A percentile compares a stretch with the other conserved stretches of the same genome.
Evolutionary conservation across 2,888 invertebrate genomes (phyloP).

Genomic region (Dioctria rufipes): DNA sequence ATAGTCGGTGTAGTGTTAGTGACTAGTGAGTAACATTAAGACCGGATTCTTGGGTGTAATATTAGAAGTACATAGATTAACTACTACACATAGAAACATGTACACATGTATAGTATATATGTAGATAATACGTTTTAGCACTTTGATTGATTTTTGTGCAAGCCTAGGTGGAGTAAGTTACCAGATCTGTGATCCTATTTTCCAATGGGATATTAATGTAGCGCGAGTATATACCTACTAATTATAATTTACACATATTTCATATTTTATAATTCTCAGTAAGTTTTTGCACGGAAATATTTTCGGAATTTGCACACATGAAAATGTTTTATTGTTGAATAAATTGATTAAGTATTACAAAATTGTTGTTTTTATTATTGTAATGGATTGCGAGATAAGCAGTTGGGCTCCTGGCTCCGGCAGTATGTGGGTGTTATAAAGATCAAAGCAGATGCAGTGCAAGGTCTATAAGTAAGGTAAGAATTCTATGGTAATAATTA

Average conservation of each 20-base stretch:
- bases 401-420: too few relatives aligned
- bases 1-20: not conserved
- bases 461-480: too few relatives aligned
- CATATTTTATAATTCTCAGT: conserved; percentile 2
- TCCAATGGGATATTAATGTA: conserved; percentile 48
- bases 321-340: not conserved
- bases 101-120: conserved; percentile 16
- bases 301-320: not conserved
- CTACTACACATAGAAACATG: conserved; percentile 1
- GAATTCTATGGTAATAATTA: too few relatives aligned
- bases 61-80: not conserved
- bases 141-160: conserved; percentile 46
- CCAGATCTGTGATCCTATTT: conserved; percentile 60
- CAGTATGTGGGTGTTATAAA: too few relatives aligned
- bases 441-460: too few relatives aligned
- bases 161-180: conserved; percentile 61
- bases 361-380: not conserved
- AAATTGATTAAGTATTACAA: not conserved
- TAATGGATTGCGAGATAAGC: too few relatives aligned
- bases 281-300: not conserved
- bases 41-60: not conserved
- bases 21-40: not conserved
- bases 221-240: not conserved
- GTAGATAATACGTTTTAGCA: conserved; percentile 30
- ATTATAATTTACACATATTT: not conserved